phyloP scores from a whole-genome alignment of 2,888 invertebrate genomes.

The Drosophila colorata region DNA sequence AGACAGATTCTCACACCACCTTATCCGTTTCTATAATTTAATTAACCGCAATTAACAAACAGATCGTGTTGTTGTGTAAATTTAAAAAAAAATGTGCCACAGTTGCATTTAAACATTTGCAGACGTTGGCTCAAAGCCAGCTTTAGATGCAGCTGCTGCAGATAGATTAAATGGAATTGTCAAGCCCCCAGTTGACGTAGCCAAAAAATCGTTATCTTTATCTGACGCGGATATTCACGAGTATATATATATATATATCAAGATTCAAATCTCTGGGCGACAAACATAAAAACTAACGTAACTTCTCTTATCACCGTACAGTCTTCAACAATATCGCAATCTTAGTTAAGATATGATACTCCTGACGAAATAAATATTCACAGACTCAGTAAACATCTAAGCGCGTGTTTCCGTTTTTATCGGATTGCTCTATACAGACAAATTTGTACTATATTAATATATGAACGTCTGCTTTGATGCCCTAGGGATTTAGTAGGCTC shows the following conservation, averaged over 20 bases:
- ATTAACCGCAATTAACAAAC: constrained; percentile 45
- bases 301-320: too few relatives aligned
- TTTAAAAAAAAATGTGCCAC: constrained; percentile 29
- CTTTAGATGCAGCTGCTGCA: constrained; percentile 23
- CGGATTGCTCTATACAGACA: too few relatives aligned
- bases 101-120: constrained; percentile 38
- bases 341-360: neutral
- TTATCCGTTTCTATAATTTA: constrained; percentile 36
- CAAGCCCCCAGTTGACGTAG: too few relatives aligned
- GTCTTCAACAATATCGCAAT: too few relatives aligned
- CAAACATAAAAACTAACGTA: too few relatives aligned
- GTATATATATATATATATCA: too few relatives aligned
- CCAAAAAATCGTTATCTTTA: too few relatives aligned
- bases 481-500: neutral
- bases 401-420: too few relatives aligned
- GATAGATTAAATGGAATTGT: too few relatives aligned
- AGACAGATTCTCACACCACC: constrained; percentile 57
- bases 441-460: neutral
- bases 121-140: constrained; percentile 2
- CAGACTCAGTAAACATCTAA: neutral
- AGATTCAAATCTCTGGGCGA: too few relatives aligned
- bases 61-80: constrained; percentile 12
- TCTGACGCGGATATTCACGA: too few relatives aligned
- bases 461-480: neutral
- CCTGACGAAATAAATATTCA: neutral